phyloP scores from a whole-genome alignment of 2,113 vertebrate genomes.

The Ophiodon elongatus region DNA sequence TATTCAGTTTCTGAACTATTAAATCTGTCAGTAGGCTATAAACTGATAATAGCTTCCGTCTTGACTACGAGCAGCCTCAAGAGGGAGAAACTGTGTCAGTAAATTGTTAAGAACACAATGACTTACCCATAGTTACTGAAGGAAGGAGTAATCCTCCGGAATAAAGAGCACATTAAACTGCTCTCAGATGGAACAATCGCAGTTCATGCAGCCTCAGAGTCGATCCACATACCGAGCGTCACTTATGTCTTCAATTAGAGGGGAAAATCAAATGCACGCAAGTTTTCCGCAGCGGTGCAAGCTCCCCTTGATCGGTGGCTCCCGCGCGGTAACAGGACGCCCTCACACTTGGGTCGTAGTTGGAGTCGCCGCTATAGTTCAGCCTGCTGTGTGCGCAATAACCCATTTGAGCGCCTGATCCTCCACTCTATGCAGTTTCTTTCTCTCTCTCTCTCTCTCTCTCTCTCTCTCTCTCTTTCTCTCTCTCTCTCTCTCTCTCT shows the following conservation, averaged over 20 bases:
- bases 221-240: slow-evolving; percentile 43
- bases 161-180: slow-evolving; percentile 67
- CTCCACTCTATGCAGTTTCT: slow-evolving; percentile 25
- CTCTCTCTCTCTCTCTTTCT: background rate
- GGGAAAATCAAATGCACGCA: slow-evolving; percentile 29
- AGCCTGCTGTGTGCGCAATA: slow-evolving; percentile 70
- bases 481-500: background rate
- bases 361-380: slow-evolving; percentile 60
- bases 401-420: slow-evolving; percentile 65
- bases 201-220: slow-evolving; percentile 42
- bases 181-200: slow-evolving; percentile 29
- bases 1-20: slow-evolving; percentile 12
- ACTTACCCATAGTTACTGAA: slow-evolving; percentile 75
- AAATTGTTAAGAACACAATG: slow-evolving; percentile 27
- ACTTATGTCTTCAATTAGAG: slow-evolving; percentile 42
- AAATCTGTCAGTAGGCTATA: slow-evolving; percentile 2
- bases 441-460: background rate
- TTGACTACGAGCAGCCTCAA: slow-evolving; percentile 5
- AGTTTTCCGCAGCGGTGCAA: slow-evolving; percentile 66
- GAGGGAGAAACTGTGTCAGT: slow-evolving; percentile 39
- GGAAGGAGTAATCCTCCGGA: slow-evolving; percentile 53
- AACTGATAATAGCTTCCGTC: slow-evolving; percentile 9
- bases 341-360: slow-evolving; percentile 55
- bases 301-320: background rate
- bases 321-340: slow-evolving; percentile 29